These are phyloP conservation scores for Hemicrepidius hirtus DNA, from an alignment of 2,888 invertebrate species.

Conservation along the genomic window DNA sequence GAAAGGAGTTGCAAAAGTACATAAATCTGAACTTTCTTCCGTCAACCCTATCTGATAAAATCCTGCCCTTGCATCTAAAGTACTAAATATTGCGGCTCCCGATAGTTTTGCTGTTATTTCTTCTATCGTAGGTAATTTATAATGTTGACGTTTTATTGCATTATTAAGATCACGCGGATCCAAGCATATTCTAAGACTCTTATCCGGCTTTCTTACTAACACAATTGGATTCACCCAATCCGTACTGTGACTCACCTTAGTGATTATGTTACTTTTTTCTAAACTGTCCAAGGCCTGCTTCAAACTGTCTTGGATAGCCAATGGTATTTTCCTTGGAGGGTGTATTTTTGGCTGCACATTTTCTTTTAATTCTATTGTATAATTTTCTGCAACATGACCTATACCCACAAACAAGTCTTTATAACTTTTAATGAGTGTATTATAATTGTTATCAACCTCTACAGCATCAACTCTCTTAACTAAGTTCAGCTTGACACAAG, in stretches of 20 bases:
- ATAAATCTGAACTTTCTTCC: constrained; percentile 45
- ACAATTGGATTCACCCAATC: constrained; percentile 34
- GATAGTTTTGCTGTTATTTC: constrained; percentile 50
- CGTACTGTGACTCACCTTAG: neutral
- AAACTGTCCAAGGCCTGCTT: constrained; percentile 39
- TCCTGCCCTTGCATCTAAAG: constrained; percentile 46
- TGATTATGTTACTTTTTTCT: constrained; percentile 14
- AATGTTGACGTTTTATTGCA: constrained; percentile 27
- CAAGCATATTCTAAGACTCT: constrained; percentile 27
- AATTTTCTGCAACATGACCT: too few relatives aligned
- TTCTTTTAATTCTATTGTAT: constrained; percentile 33
- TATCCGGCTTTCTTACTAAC: constrained; percentile 16
- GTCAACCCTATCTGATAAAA: constrained; percentile 48
- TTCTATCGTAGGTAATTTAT: constrained; percentile 48
- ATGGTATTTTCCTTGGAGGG: constrained; percentile 47
- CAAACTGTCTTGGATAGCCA: constrained; percentile 35
- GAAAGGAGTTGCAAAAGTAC: constrained; percentile 53
- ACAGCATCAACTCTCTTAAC: too few relatives aligned
- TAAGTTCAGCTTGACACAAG: too few relatives aligned
- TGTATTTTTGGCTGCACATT: constrained; percentile 44
- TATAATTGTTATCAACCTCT: too few relatives aligned
- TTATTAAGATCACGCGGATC: constrained; percentile 45
- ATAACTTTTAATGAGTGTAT: too few relatives aligned
- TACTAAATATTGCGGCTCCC: constrained; percentile 45
- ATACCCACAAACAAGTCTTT: too few relatives aligned